phyloP scores from a whole-genome alignment of 2,888 invertebrate genomes.

The Dryomyza anilis region DNA sequence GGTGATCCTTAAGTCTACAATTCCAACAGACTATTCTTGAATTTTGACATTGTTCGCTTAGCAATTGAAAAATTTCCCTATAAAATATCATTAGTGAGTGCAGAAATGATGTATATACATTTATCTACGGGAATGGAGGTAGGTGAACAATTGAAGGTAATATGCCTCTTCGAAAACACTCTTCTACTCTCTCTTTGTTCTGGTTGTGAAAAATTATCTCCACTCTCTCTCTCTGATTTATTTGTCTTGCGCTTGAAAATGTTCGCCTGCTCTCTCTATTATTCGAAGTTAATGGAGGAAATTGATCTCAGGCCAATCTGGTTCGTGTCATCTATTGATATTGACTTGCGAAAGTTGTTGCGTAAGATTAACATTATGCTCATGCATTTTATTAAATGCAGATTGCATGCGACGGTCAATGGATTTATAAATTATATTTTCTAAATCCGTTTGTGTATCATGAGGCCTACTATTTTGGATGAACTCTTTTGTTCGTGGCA shows the following conservation, averaged over 20 bases:
- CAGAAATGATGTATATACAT: slow-evolving; percentile 7
- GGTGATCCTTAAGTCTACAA: background rate
- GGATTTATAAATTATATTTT: background rate
- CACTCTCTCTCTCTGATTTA: no score
- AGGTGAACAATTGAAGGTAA: slow-evolving; percentile 2
- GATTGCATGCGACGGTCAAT: background rate
- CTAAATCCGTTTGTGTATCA: no score
- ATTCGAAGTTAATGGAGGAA: background rate
- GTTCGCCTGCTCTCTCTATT: no score
- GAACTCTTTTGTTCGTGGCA: background rate
- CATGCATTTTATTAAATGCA: background rate
- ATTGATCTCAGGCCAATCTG: slow-evolving; percentile 7
- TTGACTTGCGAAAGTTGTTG: background rate
- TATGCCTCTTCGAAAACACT: slow-evolving; percentile 2
- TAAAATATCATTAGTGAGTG: slow-evolving; percentile 4
- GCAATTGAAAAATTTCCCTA: background rate
- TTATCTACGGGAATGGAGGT: slow-evolving; percentile 6
- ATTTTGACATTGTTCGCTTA: background rate
- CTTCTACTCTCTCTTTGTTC: no score
- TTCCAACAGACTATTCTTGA: slow-evolving; percentile 14
- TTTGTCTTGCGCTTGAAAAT: no score
- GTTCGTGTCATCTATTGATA: background rate
- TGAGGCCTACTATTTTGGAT: no score
- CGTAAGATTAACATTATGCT: background rate
- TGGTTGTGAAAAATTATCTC: no score